These are phyloP conservation scores for Podocnemis expansa DNA, from an alignment of 2,113 vertebrate genomes.

Conservation along the genomic window DNA sequence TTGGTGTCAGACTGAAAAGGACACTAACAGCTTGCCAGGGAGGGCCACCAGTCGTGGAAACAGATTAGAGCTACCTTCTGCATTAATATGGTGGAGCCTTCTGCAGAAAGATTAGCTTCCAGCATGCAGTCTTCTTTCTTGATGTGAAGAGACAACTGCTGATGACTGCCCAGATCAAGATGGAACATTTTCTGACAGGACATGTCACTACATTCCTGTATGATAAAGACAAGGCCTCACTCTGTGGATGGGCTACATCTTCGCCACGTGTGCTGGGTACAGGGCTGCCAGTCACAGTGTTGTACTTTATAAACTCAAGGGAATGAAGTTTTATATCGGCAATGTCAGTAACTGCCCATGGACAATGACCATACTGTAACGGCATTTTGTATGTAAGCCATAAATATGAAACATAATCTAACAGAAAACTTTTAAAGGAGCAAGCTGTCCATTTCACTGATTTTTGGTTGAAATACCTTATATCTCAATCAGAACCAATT, in stretches of 20 bases:
- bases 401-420: neutral
- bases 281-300: neutral
- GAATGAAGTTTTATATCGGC: neutral
- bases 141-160: neutral
- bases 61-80: neutral
- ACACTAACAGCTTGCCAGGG: neutral
- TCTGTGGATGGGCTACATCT: neutral
- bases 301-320: neutral
- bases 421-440: neutral
- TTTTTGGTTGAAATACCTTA: neutral
- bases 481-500: neutral
- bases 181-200: neutral
- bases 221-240: neutral
- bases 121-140: neutral
- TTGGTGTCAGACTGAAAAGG: neutral
- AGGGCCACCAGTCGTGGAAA: conserved; percentile 11
- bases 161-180: neutral
- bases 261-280: neutral
- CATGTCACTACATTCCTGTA: neutral
- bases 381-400: neutral
- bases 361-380: neutral
- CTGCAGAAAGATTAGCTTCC: neutral
- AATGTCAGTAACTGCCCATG: neutral
- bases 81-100: neutral
- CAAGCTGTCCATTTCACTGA: neutral